Conservation (phyloP, 2,113 vertebrate genomes). For the Puntigrus tetrazona region DNA sequence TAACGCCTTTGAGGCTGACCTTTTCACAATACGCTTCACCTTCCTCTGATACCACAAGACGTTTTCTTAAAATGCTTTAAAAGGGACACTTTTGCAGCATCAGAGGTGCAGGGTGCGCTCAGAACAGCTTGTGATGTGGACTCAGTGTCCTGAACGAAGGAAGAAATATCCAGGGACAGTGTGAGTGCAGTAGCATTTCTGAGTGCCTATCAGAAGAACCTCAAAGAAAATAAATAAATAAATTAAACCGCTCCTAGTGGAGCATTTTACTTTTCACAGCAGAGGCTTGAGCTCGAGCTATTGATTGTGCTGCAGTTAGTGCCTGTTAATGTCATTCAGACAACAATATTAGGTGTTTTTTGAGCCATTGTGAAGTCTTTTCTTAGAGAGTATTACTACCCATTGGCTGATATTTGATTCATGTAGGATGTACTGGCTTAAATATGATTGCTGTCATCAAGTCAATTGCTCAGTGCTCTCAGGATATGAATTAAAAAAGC, state of each 20-base stretch:
- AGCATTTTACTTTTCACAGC: conserved; percentile 36
- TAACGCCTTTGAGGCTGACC: conserved; percentile 39
- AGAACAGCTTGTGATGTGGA: conserved; percentile 5
- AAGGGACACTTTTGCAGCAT: not conserved
- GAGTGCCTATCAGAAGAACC: conserved; percentile 18
- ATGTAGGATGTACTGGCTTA: not conserved
- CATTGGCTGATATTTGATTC: not conserved
- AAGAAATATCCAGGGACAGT: not conserved
- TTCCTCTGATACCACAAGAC: not conserved
- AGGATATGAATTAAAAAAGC: too few relatives aligned
- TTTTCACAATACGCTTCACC: conserved; percentile 43
- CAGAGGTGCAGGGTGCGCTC: not conserved
- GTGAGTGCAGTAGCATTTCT: conserved; percentile 4
- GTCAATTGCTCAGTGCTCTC: not conserved
- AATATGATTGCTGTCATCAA: not conserved
- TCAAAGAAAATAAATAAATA: conserved; percentile 15
- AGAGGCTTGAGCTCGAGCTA: not conserved
- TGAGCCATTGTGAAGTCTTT: not conserved
- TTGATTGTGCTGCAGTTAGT: conserved; percentile 18
- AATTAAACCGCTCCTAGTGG: conserved; percentile 8
- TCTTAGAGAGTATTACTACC: not conserved
- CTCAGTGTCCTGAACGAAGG: not conserved
- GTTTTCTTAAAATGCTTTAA: conserved; percentile 4
- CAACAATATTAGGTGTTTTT: not conserved
- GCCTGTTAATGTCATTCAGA: conserved; percentile 5